Conservation (phyloP, 1,140 invertebrate species). For the Metaphire vulgaris region DNA sequence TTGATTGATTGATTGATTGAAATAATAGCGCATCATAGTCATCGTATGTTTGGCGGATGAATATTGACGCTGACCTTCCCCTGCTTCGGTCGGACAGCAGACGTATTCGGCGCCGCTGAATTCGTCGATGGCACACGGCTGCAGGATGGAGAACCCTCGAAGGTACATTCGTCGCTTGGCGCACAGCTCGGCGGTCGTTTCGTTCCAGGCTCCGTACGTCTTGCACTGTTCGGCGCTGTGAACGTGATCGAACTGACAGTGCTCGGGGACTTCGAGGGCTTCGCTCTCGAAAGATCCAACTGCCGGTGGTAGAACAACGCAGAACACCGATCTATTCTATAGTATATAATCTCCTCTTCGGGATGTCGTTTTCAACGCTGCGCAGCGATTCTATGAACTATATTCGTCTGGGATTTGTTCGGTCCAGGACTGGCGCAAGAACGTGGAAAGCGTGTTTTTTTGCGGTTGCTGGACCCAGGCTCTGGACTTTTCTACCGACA, state of each 20-base stretch:
- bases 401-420: too few species aligned
- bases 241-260: constrained; percentile 96
- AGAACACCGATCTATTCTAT: too few species aligned
- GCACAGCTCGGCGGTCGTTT: constrained; percentile 83
- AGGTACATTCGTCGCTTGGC: constrained; percentile 71
- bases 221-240: constrained; percentile 93
- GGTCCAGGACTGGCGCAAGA: too few species aligned
- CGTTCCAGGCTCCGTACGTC: constrained; percentile 86
- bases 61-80: too few species aligned
- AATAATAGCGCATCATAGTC: too few species aligned
- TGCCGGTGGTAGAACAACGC: constrained; percentile 56
- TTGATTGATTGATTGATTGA: neutral
- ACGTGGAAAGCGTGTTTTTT: too few species aligned
- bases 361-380: too few species aligned
- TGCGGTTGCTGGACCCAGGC: too few species aligned
- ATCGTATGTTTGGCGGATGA: too few species aligned
- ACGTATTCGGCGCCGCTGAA: constrained; percentile 99
- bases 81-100: constrained; percentile 69
- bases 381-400: too few species aligned
- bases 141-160: constrained; percentile 90
- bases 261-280: constrained; percentile 94
- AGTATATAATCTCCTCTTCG: too few species aligned
- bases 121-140: constrained; percentile 83
- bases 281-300: constrained; percentile 98
- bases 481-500: too few species aligned